Evolutionary conservation across 2,113 vertebrate genomes (phyloP), one percentile per base, ranked within the genome.

Genomic region (Potamarius usumacintae): DNA sequence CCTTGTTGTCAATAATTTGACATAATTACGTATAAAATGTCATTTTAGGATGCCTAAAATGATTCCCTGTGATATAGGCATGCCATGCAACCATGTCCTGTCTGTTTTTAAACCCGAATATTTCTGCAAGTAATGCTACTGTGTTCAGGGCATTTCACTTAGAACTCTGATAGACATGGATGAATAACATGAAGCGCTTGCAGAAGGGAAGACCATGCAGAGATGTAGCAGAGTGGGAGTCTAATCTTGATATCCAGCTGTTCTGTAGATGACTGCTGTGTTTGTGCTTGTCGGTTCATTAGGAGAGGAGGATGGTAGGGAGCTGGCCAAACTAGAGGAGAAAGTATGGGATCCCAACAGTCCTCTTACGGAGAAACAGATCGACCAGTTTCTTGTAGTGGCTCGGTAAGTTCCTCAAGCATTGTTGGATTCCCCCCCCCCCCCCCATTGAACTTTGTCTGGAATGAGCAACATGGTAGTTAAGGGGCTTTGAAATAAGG

Each of bases 311-410:
- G 98, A 99, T 58, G 96, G 93, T 83, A 96, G 98, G 83, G 98
- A 99, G 90, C 95, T 97, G 94, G 93, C 96, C 87, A 96, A 97
- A 84, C 94, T 99, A 90, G 98, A 99, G 95, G 98, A 97, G 91
- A 98, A 97, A 93, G 93, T 99, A 65, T 99, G 97, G 97, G 97
- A 99, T 90, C 96, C 97, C 1, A 96, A 94, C 94, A 98, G 96
- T 88, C 96, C 96, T 0, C 94, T 99, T 82, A 96, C 96, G 15
- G 98, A 99, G 94, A 99, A 99, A 91, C 97, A 99, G 94, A 99
- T 99, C 5, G 97, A 99, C 94, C 98, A 99, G 94, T 99, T 99
- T 91, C 94, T 99, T 80, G 98, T 99, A n/a, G 98, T 99, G 60
- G 98, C 98, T 93, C 96, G 98, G 98, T 99, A 94, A 96, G 97